phyloP scores from a whole-genome alignment of 37 sponge, comb jelly and placozoan genomes.

The Beroe forskalii region DNA sequence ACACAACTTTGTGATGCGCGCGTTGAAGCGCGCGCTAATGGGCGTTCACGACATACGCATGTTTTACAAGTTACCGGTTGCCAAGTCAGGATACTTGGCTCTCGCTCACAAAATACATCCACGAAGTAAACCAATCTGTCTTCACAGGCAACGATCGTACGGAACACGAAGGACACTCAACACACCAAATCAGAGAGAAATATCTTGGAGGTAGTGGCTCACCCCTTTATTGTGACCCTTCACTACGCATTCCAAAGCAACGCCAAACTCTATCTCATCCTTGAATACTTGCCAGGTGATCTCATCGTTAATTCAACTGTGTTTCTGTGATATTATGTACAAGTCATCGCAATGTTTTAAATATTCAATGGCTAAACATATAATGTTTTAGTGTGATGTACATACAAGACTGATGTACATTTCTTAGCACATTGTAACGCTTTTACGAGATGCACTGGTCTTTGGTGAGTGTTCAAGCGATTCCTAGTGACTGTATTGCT shows the following conservation, averaged over 20 bases:
- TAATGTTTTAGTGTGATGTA: too few relatives aligned
- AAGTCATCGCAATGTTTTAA: background rate
- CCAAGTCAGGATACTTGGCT: background rate
- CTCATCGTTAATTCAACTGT: background rate
- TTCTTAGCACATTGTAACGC: too few relatives aligned
- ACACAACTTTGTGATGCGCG: background rate
- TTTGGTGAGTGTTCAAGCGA: too few relatives aligned
- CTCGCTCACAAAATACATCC: background rate
- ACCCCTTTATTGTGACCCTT: constrained; percentile 91
- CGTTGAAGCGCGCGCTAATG: constrained; percentile 25
- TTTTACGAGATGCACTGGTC: too few relatives aligned
- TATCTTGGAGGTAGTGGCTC: constrained; percentile 80
- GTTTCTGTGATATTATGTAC: background rate
- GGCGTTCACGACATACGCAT: background rate
- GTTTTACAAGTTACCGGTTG: constrained; percentile 25
- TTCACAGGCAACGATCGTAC: constrained; percentile 80
- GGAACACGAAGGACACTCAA: constrained; percentile 93
- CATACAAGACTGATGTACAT: too few relatives aligned
- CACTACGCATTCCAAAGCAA: constrained; percentile 94
- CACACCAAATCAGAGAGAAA: constrained; percentile 96
- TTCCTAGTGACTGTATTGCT: too few relatives aligned
- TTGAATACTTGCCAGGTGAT: constrained; percentile 93
- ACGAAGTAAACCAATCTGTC: background rate
- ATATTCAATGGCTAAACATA: too few relatives aligned
- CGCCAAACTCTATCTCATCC: constrained; percentile 93